Evolutionary conservation across 23 tunicate genomes (phyloP).

Genomic region (Styela clava): DNA sequence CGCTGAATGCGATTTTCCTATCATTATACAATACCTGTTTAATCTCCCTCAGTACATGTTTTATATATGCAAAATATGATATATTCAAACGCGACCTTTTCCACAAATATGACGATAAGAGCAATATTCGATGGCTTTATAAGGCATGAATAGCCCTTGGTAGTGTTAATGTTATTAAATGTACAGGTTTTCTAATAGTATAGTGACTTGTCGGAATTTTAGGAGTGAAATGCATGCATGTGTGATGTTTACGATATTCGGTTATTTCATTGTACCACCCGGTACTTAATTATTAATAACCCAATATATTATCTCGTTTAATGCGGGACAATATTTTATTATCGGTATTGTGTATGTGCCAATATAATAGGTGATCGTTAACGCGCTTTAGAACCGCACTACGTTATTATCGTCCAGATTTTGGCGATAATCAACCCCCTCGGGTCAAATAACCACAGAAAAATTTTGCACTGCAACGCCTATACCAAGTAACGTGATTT

Average conservation of each 20-base stretch:
- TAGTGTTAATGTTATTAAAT: too few species aligned
- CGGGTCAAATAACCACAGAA: not conserved
- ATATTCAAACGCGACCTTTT: too few species aligned
- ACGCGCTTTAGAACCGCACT: not conserved
- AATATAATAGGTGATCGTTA: not conserved
- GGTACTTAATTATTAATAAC: not conserved
- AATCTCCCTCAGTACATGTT: too few species aligned
- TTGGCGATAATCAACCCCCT: not conserved
- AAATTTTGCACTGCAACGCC: too few species aligned
- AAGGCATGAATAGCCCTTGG: too few species aligned
- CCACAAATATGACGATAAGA: too few species aligned
- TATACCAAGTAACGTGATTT: not conserved
- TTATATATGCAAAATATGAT: too few species aligned
- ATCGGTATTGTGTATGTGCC: not conserved
- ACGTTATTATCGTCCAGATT: not conserved
- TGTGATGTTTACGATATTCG: too few species aligned
- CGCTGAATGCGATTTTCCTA: too few species aligned
- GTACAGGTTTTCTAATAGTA: too few species aligned
- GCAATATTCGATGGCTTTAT: too few species aligned
- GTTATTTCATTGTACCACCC: not conserved
- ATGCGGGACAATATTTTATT: not conserved
- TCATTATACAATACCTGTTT: too few species aligned
- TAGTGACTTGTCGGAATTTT: not conserved
- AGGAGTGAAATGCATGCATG: not conserved
- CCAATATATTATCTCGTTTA: not conserved